A percentile compares a stretch with the other conserved stretches of the same genome.
Evolutionary conservation across 1,140 invertebrate genomes (phyloP).

Genomic region (Aphidius gifuensis): DNA sequence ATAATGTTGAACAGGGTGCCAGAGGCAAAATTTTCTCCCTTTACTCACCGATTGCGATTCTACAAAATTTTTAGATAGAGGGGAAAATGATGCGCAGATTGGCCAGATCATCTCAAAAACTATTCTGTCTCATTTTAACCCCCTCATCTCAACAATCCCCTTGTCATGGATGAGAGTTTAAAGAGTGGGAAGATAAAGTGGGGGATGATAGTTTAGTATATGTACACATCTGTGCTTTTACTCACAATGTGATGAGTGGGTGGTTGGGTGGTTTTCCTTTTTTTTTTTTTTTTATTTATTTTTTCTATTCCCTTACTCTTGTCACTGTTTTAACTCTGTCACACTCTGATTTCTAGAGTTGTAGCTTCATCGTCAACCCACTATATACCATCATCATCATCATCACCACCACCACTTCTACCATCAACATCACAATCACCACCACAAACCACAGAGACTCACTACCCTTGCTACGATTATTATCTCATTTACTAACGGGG

Average conservation of each 20-base stretch:
- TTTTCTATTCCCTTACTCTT: constrained; percentile 16
- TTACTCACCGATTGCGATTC: constrained; percentile 1
- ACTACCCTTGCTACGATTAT: constrained; percentile 42
- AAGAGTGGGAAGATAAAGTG: constrained; percentile 1
- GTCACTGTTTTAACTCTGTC: constrained; percentile 15
- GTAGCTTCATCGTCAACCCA: constrained; percentile 43
- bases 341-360: constrained; percentile 32
- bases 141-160: constrained; percentile 19
- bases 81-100: constrained; percentile 57
- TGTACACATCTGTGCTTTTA: too few relatives aligned
- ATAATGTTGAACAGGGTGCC: too few relatives aligned
- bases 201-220: not conserved
- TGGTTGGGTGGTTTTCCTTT: not conserved
- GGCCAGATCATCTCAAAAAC: constrained; percentile 56
- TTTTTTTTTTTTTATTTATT: constrained; percentile 23
- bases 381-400: constrained; percentile 25
- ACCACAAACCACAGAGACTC: constrained; percentile 34
- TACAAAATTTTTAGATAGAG: constrained; percentile 24
- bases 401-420: constrained; percentile 36
- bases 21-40: too few relatives aligned
- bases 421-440: constrained; percentile 26
- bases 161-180: not conserved
- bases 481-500: constrained; percentile 52
- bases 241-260: too few relatives aligned
- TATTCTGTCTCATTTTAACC: constrained; percentile 25